These are phyloP conservation scores for Spicauda simplicius DNA, from an alignment of 2,888 invertebrate species.

Conservation along the genomic window DNA sequence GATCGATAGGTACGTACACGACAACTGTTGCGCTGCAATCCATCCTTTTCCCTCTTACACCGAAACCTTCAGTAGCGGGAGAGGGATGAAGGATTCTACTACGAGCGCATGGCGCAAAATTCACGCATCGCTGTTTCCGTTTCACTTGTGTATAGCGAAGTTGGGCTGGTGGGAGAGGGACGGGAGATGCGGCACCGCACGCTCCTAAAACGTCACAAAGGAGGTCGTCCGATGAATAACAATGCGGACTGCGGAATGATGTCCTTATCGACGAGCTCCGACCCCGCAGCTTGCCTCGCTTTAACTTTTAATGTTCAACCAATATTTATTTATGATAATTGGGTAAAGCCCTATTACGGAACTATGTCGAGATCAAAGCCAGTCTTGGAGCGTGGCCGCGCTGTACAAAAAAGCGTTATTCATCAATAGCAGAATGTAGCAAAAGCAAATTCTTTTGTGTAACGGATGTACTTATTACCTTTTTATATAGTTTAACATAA, in stretches of 20 bases:
- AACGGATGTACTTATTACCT: too few relatives aligned
- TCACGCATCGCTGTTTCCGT: conserved; percentile 66
- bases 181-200: conserved; percentile 76
- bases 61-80: conserved; percentile 43
- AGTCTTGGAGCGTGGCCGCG: background rate
- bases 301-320: conserved; percentile 36
- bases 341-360: conserved; percentile 8
- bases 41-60: conserved; percentile 51
- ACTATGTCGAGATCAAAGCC: conserved; percentile 1
- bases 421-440: background rate
- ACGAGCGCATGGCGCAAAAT: conserved; percentile 70
- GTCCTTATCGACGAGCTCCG: conserved; percentile 65
- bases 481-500: too few relatives aligned
- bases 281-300: conserved; percentile 39
- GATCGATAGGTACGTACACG: conserved; percentile 73
- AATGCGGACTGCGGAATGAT: conserved; percentile 83
- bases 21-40: conserved; percentile 78
- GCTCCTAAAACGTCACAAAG: conserved; percentile 77
- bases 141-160: conserved; percentile 46
- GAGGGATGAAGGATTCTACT: conserved; percentile 62
- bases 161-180: conserved; percentile 51
- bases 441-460: too few relatives aligned
- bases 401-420: background rate
- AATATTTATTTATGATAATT: conserved; percentile 34
- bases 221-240: conserved; percentile 82